phyloP scores from a whole-genome alignment of 2,113 vertebrate species.

The Pantherophis guttatus region DNA sequence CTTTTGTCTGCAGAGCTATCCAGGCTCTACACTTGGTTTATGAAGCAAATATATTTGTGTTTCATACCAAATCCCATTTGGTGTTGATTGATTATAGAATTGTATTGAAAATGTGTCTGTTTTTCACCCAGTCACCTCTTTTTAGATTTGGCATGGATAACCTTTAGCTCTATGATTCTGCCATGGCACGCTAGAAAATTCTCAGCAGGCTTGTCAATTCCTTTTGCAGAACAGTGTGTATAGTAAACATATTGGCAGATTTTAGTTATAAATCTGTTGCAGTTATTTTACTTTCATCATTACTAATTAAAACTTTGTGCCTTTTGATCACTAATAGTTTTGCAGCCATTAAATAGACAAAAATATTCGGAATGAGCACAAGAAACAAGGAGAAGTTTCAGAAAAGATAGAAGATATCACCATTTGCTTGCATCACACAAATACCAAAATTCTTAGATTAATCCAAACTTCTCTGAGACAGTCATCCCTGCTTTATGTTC shows the following conservation, averaged over 20 bases:
- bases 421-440: not conserved
- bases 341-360: not conserved
- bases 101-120: not conserved
- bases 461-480: not conserved
- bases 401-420: not conserved
- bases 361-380: not conserved
- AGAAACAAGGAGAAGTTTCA: not conserved
- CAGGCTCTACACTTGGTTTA: not conserved
- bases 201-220: not conserved
- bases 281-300: not conserved
- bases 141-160: not conserved
- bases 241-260: not conserved
- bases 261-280: not conserved
- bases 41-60: not conserved
- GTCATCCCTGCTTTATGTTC: not conserved
- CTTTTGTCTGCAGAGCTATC: too few species aligned
- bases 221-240: not conserved
- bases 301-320: not conserved
- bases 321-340: not conserved
- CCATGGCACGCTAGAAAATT: not conserved
- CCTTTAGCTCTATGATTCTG: not conserved
- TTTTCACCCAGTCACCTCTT: not conserved
- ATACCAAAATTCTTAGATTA: not conserved
- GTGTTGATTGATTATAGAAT: not conserved
- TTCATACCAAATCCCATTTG: not conserved